These are phyloP conservation scores for Caenorhabditis briggsae DNA, from an alignment of 1,140 invertebrate species.

Conservation along the genomic window DNA sequence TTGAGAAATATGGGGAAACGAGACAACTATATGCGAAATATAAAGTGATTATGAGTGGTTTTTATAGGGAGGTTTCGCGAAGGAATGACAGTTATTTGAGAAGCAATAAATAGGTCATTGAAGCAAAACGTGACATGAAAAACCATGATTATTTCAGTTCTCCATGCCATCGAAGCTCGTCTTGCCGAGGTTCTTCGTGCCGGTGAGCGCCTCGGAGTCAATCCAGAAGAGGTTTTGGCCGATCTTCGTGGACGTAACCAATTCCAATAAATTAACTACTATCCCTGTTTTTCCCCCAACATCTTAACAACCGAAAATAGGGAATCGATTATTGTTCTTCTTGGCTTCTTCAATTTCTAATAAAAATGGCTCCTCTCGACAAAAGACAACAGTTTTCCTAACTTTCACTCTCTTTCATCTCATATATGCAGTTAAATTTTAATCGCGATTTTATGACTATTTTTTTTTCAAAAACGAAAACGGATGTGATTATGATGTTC, in stretches of 20 bases:
- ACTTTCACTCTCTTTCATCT: background rate
- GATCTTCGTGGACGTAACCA: conserved; percentile 62
- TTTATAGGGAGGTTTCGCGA: background rate
- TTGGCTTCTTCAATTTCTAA: conserved; percentile 32
- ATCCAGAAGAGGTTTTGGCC: conserved; percentile 65
- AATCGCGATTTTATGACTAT: conserved; percentile 3
- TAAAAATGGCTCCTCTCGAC: conserved; percentile 43
- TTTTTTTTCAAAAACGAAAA: conserved; percentile 16
- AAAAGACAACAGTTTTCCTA: conserved; percentile 9
- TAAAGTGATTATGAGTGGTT: background rate
- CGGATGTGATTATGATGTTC: conserved; percentile 52
- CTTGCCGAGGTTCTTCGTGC: conserved; percentile 64
- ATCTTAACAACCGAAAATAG: background rate
- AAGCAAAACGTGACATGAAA: background rate
- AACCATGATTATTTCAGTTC: conserved; percentile 55
- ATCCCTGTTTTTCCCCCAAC: background rate
- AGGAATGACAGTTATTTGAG: conserved; percentile 23
- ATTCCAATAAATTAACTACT: conserved; percentile 26
- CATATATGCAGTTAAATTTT: no score
- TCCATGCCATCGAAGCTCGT: conserved; percentile 65
- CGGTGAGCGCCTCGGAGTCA: conserved; percentile 65
- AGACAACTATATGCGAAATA: conserved; percentile 20
- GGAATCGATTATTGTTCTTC: conserved; percentile 29
- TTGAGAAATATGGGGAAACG: background rate
- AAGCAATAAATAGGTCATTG: background rate